Base-by-base conservation (phyloP, 2,113 vertebrate genomes). In the Collichthys lucidus region DNA sequence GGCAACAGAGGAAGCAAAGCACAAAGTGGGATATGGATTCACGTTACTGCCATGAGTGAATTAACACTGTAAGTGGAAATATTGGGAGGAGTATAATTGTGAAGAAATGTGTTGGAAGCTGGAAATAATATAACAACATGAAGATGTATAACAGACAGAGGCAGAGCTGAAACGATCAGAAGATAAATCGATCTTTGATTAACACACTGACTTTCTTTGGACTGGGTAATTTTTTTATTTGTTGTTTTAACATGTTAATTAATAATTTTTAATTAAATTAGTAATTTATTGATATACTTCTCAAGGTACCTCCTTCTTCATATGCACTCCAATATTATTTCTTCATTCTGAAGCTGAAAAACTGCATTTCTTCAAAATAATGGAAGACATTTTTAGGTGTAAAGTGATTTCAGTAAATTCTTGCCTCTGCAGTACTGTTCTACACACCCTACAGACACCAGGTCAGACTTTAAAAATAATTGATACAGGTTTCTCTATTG, bases 11-110 rank as follows among this genome's bases (percentile, higher is more conserved):
- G 82, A 68, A 65, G 50, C 65, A 80, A 68, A 78, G 68, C 22
- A 42, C 29, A 44, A 42, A 77, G 75, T 47, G 42, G 53, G 62
- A 72, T 82, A 79, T 79, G 69, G 63, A 85, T 84, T 86, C 47
- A 65, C 55, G 29, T 74, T 46, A 75, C 11, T 46, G 52, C 75
- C 60, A 65, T 49, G 44, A 68, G 35, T 53, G 2, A 82, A 86
- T 69, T 60, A 1, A 63, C 59, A 49, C 9, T 29, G 31, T 29
- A 26, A 42, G 29, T 61, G 53, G 64, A 71, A 57, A 65, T 26
- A 40, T 53, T 29, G 17, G 1, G 10, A 35, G 11, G 24, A 7
- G 46, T 24, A 5, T 44, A 7, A 60, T 2, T 57, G 46, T 61
- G 57, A 44, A 72, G 40, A 71, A 16, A 64, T 63, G 8, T 22